Evolutionary conservation across 2,797 vertebrate species (phyloP).

Genomic region (Leptodon cayanensis): DNA sequence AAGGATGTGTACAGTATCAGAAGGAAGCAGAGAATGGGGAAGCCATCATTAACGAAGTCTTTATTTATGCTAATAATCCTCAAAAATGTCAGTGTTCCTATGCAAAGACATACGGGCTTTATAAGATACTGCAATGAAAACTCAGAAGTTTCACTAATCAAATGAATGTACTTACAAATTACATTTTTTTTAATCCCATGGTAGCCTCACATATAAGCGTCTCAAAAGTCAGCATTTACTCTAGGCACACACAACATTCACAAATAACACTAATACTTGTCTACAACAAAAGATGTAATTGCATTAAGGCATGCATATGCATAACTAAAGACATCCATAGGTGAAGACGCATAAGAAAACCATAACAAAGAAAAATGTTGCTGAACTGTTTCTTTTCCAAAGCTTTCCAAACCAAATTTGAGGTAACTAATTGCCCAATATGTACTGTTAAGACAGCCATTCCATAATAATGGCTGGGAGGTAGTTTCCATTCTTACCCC

Average conservation of each 20-base stretch:
- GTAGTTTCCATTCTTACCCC: not conserved
- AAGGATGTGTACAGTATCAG: not conserved
- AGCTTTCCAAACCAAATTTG: not conserved
- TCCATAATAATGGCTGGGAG: not conserved
- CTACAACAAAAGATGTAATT: not conserved
- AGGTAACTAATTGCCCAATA: not conserved
- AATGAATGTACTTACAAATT: not conserved
- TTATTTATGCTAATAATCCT: not conserved
- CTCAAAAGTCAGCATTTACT: not conserved
- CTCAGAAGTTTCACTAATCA: not conserved
- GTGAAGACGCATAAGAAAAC: not conserved
- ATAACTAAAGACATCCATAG: not conserved
- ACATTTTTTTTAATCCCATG: not conserved
- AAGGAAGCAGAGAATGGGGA: not conserved
- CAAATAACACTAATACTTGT: not conserved
- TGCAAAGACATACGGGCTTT: accelerated
- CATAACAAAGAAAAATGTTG: not conserved
- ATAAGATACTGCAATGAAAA: not conserved
- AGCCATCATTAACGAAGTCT: not conserved
- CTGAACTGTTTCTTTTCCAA: not conserved
- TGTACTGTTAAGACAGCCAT: not conserved
- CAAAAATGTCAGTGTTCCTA: not conserved
- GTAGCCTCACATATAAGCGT: not conserved
- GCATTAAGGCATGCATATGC: not conserved
- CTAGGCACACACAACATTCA: not conserved